A percentile compares a stretch with the other conserved stretches of the same genome.
phyloP scores from a whole-genome alignment of 2,797 vertebrate species.

The Xenopus petersii region DNA sequence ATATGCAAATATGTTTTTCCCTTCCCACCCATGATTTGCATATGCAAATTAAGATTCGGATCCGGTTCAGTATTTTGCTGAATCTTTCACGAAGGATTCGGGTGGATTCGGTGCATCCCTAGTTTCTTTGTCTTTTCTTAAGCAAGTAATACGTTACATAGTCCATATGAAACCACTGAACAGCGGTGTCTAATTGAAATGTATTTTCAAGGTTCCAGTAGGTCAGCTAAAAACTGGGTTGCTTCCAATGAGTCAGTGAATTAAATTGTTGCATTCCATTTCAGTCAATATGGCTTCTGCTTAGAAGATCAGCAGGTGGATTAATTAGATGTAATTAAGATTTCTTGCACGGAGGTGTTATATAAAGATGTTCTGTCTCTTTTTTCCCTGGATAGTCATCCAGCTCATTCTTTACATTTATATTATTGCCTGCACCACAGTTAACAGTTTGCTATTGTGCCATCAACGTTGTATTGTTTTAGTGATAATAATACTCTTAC shows the following conservation, averaged over 20 bases:
- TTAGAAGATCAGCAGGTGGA: constrained; percentile 33
- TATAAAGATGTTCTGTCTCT: constrained; percentile 29
- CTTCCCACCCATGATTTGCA: no score
- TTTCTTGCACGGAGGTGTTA: constrained; percentile 25
- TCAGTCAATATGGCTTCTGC: constrained; percentile 24
- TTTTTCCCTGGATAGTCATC: constrained; percentile 12
- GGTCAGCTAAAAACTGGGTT: constrained; percentile 30
- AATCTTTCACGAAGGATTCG: no score
- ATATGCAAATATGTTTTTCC: no score
- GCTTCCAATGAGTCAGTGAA: constrained; percentile 25
- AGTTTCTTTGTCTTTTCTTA: no score
- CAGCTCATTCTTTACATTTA: not conserved
- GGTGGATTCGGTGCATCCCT: no score
- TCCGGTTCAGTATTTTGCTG: no score
- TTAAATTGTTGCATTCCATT: constrained; percentile 11
- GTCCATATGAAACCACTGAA: no score
- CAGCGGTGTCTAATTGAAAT: no score
- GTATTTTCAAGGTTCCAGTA: constrained; percentile 12
- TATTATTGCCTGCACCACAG: constrained; percentile 25
- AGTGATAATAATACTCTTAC: constrained; percentile 13
- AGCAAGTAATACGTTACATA: no score
- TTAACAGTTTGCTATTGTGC: constrained; percentile 25
- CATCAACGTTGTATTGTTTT: constrained; percentile 20
- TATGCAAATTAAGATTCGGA: no score
- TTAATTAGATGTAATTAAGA: constrained; percentile 44